Base-by-base conservation (phyloP, 2,888 invertebrate genomes). In the Pharmacophagus antenor region DNA sequence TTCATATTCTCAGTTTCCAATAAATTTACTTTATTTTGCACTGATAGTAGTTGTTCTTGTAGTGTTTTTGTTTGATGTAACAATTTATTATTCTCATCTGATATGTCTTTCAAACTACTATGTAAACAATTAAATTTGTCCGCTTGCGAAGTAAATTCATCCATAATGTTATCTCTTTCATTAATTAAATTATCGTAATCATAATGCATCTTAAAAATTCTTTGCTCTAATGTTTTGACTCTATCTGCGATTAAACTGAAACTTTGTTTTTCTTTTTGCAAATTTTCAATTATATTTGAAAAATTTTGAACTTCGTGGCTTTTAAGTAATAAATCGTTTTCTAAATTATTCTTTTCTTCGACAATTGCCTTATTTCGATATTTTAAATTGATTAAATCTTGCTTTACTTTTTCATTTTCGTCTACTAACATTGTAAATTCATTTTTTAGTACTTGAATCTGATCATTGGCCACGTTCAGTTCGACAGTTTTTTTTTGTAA, bases 51-150 rank as follows among this genome's bases (percentile, higher is more conserved):
- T 48, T 67, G 64, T 5, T 47, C 21, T 56, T 82, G 67, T 55
- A 82, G 68, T 2, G 47, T 56, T 57, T 73, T 70, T 12, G 83
- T 65, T 61, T 81, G 66, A 44, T 72, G 58, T 50, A 58, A 62
- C 51, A 86, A 67, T 4, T 68, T 63, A 60, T 59, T 65, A 56
- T 83, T 85, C 68, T 86, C 83, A 57, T 79, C 73, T 31, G 69
- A 76, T 73, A 79, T 82, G 1, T 20, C 64, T 62, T 85, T 73
- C 44, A 88, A 66, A 6, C 59, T 65, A 50, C 76, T 70, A 37
- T 67, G 66, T 54, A 84, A 71, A 60, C 73, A 67, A 58, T 74
- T 75, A 1, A 77, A 60, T 71, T 81, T 76, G 27, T 73, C 65
- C 15, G 60, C 72, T 76, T 82, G 82, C 21, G 62, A 64, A 37